These are phyloP conservation scores for Falcunculus frontatus DNA, from an alignment of 2,113 vertebrate genomes.

Conservation along the genomic window DNA sequence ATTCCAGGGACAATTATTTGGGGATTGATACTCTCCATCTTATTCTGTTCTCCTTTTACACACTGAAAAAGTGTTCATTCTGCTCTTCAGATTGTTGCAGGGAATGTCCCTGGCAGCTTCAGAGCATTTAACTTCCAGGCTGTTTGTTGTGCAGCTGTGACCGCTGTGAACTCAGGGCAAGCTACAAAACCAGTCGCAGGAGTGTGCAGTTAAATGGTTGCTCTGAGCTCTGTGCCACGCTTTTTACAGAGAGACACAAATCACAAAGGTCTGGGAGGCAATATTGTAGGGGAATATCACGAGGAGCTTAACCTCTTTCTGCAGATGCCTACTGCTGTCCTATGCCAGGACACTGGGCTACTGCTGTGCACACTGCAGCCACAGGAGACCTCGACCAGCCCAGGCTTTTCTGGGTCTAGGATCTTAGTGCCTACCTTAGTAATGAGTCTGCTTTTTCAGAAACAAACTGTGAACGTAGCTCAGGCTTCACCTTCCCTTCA, in stretches of 20 bases:
- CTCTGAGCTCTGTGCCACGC: rapidly evolving
- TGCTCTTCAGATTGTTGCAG: neutral
- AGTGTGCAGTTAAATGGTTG: neutral
- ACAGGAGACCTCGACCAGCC: neutral
- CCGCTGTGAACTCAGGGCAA: neutral
- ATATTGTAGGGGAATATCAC: too few relatives aligned
- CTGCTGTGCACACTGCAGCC: neutral
- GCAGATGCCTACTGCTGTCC: neutral
- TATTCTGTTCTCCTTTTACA: neutral
- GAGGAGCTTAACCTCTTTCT: neutral
- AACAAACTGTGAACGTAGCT: neutral
- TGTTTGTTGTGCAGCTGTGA: neutral
- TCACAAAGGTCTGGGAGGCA: neutral
- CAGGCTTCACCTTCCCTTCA: neutral
- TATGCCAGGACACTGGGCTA: neutral
- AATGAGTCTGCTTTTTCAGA: neutral
- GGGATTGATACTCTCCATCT: neutral
- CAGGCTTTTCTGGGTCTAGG: neutral
- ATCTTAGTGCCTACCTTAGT: neutral
- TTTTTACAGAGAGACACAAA: neutral
- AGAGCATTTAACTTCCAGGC: neutral
- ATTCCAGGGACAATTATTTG: neutral
- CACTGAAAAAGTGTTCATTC: neutral
- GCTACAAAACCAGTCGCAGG: neutral
- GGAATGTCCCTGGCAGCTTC: rapidly evolving